phyloP scores from a whole-genome alignment of 2,797 vertebrate genomes.

The Pangasius djambal region DNA sequence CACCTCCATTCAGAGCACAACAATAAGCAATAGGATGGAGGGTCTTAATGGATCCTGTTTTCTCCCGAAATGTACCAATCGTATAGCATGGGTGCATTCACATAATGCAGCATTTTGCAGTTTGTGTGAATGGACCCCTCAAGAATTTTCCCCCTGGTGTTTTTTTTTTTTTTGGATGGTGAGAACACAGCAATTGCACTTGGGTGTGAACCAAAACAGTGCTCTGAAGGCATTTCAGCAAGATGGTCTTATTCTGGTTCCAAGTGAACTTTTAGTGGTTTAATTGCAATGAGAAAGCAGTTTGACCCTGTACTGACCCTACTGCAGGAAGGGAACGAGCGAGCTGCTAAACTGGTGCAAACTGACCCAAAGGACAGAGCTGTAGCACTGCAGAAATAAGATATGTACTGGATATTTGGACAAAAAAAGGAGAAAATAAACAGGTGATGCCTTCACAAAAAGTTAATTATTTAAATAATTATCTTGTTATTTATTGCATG shows the following conservation, averaged over 20 bases:
- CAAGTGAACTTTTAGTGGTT: not conserved
- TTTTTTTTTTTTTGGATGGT: not conserved
- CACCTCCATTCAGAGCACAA: slow-evolving; percentile 31
- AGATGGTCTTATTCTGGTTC: no score
- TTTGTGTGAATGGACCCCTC: not conserved
- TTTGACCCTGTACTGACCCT: not conserved
- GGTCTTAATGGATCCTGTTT: slow-evolving; percentile 36
- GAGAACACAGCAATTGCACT: not conserved
- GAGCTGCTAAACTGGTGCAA: not conserved
- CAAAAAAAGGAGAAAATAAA: not conserved
- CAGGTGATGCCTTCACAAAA: not conserved
- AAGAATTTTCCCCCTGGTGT: not conserved
- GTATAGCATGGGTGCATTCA: not conserved
- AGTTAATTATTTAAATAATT: not conserved
- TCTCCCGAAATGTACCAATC: slow-evolving; percentile 17
- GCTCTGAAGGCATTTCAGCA: not conserved
- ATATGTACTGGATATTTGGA: not conserved
- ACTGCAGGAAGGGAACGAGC: not conserved
- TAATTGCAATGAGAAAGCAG: not conserved
- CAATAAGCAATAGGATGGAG: slow-evolving; percentile 11
- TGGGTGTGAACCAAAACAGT: not conserved
- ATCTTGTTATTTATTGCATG: not conserved
- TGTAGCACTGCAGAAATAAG: not conserved
- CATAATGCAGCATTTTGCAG: not conserved
- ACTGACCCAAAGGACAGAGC: not conserved